These are phyloP conservation scores for Pseudomyrmex cubaensis DNA, from an alignment of 1,140 invertebrate genomes.

Conservation along the genomic window DNA sequence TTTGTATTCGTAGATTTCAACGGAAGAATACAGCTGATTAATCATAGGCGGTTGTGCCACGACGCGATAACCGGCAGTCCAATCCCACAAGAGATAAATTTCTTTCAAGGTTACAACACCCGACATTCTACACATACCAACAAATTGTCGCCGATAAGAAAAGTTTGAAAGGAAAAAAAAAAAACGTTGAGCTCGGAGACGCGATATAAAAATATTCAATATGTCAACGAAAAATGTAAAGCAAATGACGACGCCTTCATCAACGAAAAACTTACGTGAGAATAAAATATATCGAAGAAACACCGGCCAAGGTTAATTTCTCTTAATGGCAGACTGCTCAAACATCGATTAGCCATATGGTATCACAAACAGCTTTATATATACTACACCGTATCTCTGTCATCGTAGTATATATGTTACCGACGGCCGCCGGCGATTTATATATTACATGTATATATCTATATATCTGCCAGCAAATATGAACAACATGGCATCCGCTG, in stretches of 20 bases:
- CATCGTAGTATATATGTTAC: slow-evolving; percentile 5
- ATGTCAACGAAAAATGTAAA: not conserved
- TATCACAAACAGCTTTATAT: not conserved
- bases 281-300: not conserved
- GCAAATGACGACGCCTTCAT: not conserved
- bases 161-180: not conserved
- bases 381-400: not conserved
- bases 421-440: not conserved
- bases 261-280: not conserved
- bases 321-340: not conserved
- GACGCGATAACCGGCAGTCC: slow-evolving; percentile 32
- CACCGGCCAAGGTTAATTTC: not conserved
- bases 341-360: not conserved
- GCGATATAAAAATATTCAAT: no score
- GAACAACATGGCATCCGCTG: slow-evolving; percentile 8
- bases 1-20: not conserved
- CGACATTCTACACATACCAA: not conserved
- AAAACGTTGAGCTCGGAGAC: not conserved
- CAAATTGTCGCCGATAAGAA: slow-evolving; percentile 2
- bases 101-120: slow-evolving; percentile 29
- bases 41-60: not conserved
- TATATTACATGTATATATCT: no score
- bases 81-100: slow-evolving; percentile 33
- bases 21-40: slow-evolving; percentile 17
- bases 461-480: slow-evolving; percentile 8